phyloP scores from a whole-genome alignment of 2,797 vertebrate genomes.

The Crenuchus spilurus region DNA sequence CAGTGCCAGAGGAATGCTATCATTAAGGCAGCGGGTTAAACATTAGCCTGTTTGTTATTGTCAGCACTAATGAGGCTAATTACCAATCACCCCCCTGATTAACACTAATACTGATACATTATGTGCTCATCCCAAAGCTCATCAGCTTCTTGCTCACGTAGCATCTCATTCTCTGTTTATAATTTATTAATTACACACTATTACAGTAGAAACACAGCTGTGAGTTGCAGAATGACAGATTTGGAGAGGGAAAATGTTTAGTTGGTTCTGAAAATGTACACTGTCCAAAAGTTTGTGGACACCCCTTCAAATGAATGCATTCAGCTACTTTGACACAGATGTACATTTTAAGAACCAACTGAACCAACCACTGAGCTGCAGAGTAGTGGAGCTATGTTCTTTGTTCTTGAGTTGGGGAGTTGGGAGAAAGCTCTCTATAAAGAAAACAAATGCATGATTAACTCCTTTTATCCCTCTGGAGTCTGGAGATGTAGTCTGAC shows the following conservation, averaged over 20 bases:
- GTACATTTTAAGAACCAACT: no score
- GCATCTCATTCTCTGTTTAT: background rate
- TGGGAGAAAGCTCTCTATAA: no score
- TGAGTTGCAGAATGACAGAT: background rate
- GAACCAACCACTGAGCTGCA: no score
- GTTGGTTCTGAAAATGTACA: no score
- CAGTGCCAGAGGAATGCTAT: constrained; percentile 19
- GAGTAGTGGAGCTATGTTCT: no score
- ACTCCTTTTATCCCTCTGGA: no score
- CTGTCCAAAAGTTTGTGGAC: no score
- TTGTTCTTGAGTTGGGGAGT: no score
- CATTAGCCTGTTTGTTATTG: constrained; percentile 33
- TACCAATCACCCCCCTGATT: constrained; percentile 26
- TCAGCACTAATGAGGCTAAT: constrained; percentile 41
- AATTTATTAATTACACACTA: background rate
- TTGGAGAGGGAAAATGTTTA: background rate
- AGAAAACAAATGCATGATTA: no score
- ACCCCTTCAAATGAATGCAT: no score
- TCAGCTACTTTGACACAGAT: no score
- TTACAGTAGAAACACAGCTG: background rate
- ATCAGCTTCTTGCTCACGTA: background rate
- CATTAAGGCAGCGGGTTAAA: constrained; percentile 34
- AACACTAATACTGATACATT: background rate
- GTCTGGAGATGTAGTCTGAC: no score
- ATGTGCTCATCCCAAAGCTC: constrained; percentile 8